Percentiles rank a stretch among this genome's conserved stretches.
These are phyloP conservation scores for Melanchra persicariae DNA, from an alignment of 2,888 invertebrate genomes.

Conservation along the genomic window DNA sequence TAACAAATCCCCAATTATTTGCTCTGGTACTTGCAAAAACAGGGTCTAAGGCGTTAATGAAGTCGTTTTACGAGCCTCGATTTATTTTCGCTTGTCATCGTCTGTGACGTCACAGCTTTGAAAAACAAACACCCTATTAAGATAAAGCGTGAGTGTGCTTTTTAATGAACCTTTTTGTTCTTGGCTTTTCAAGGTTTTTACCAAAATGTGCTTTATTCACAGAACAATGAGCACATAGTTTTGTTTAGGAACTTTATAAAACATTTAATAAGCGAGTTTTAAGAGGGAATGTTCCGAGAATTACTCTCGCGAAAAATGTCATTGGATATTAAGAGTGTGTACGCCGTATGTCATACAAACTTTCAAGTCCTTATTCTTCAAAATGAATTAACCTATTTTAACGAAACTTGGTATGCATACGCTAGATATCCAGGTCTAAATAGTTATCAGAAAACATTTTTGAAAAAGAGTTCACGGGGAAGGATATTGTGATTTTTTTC, in stretches of 20 bases:
- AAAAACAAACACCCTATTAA: constrained; percentile 12
- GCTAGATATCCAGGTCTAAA: no score
- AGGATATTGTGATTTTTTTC: no score
- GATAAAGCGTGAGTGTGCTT: constrained; percentile 1
- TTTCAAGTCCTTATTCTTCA: no score
- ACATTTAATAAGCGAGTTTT: constrained; percentile 1
- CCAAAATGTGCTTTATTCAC: background rate
- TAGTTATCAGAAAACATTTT: no score
- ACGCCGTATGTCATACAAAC: no score
- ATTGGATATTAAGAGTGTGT: background rate
- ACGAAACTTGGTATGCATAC: no score
- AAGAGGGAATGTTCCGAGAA: background rate
- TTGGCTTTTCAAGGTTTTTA: constrained; percentile 2
- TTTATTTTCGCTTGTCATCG: constrained; percentile 52
- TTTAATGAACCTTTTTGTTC: constrained; percentile 19
- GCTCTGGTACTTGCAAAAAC: constrained; percentile 24
- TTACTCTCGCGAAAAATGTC: background rate
- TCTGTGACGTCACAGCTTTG: constrained; percentile 13
- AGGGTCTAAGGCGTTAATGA: constrained; percentile 39
- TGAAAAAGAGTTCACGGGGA: no score
- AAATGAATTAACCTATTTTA: no score
- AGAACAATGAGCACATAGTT: constrained; percentile 13
- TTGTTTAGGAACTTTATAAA: constrained; percentile 4
- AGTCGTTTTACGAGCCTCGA: constrained; percentile 30
- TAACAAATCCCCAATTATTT: constrained; percentile 51